Conservation (phyloP, 1,140 invertebrate genomes). For the Tribolium castaneum region DNA sequence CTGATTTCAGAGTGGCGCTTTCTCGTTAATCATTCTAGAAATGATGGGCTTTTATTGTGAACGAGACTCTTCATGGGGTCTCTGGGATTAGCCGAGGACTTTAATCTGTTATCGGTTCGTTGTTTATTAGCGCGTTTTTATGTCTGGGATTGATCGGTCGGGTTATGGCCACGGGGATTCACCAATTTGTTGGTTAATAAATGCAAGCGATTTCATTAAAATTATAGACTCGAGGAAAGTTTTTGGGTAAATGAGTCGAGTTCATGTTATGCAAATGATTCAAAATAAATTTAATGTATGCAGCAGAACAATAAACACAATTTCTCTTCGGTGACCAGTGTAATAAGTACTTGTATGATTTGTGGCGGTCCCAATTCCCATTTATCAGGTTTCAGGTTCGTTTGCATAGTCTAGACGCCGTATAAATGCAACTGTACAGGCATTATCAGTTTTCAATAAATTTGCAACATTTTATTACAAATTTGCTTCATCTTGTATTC, state of each 20-base stretch:
- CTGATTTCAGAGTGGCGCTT: slow-evolving; percentile 2
- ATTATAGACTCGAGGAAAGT: background rate
- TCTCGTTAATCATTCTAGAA: slow-evolving; percentile 10
- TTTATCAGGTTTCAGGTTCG: background rate
- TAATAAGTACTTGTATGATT: background rate
- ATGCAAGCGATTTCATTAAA: background rate
- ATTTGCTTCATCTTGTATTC: no score
- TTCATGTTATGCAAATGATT: background rate
- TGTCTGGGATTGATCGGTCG: background rate
- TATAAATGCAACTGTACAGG: background rate
- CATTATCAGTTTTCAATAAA: background rate
- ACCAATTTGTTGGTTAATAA: background rate
- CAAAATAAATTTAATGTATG: background rate
- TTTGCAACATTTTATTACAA: background rate
- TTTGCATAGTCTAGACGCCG: background rate
- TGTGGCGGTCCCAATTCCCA: background rate
- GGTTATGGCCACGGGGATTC: background rate
- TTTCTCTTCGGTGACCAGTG: background rate
- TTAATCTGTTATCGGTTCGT: background rate
- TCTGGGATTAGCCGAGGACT: background rate
- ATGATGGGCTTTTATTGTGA: slow-evolving; percentile 5
- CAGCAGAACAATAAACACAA: background rate
- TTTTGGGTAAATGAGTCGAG: background rate
- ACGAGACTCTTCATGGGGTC: slow-evolving; percentile 2
- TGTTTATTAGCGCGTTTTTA: background rate